Evolutionary conservation across 2,113 vertebrate genomes (phyloP), one percentile per base, ranked within the genome.

Genomic region (Terrapene triunguis): DNA sequence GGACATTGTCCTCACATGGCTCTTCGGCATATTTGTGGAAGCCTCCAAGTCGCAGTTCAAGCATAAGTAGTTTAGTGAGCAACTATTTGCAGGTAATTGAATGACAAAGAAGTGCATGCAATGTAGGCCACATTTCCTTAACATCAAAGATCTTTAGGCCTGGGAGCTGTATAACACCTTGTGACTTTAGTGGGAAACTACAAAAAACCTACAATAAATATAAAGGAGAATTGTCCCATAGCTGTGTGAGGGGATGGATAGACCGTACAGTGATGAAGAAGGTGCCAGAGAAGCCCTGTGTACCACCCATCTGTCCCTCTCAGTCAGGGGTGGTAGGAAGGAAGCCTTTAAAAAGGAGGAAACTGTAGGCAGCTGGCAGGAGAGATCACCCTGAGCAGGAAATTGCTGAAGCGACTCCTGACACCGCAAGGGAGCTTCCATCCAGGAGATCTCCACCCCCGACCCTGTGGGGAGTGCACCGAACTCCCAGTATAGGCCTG

Each of bases 31-130:
- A 98, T 85, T 72, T 98, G 55, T 99, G 99, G 99, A 99, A 98
- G 82, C 98, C 99, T 72, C 99, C 99, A 59, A 99, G 99, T 97
- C 99, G 99, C 76, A 99, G 99, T 97, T 99, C 99, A 97, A 99
- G 99, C 93, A 98, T 99, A 98, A 99, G 98, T 98, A 99, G 99
- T 81, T 97, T 99, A 88, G 98, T 99, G 86, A 99, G 99, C 99
- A 99, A 81, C 96, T 99, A 98, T 96, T 98, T 99, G 85, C 99
- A 99, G 99, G 99, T 99, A 98, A 98, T 79, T 51, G 89, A 59
- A 51, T 44, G 35, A 19, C 35, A 94, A 82, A 84, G 69, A 65
- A 82, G 35, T 86, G 11, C 78, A 94, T 93, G 5, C 9, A 53
- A 29, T 25, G 13, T 51, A 81, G 6, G 11, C n/a, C 53, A 19